Base-by-base conservation (phyloP, 2,888 invertebrate genomes). In the Amorpha juglandis region DNA sequence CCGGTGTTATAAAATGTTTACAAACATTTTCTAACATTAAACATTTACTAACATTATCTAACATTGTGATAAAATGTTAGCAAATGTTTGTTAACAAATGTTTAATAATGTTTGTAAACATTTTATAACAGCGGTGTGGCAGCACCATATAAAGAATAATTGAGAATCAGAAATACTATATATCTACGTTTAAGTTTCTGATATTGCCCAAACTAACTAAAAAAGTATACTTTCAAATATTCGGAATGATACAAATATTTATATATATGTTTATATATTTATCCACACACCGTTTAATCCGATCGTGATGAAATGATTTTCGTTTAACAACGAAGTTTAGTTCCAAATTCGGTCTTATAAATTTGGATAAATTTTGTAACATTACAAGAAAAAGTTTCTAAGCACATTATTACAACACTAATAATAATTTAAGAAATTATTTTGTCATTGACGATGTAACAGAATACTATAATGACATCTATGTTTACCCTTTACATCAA, bases 391-490 rank as follows among this genome's bases (percentile, higher is more conserved):
- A 58, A 38, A 58, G 19, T 55, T 55, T n/a, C 16, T n/a, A 42
- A 55, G 16, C 9, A 11, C 19, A n/a, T 58, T 38, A 53, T 42
- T 11, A 38, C 42, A 58, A 58, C 19, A 42, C 11, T 19, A 52
- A 8, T 33, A 58, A 38, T 58, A 58, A 12, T 58, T 58, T 16
- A 33, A 38, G 58, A 58, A 58, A 58, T 42, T 38, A 42, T 62
- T 21, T 63, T 69, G 71, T 51, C 70, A 75, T 76, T 72, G 68
- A 70, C 62, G 38, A 53, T 64, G 16, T 69, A 74, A 69, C 67
- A 50, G 65, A 64, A 55, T 21, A 38, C 21, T 63, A 19, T 53
- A 64, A 45, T 53, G 63, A 68, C 50, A 27, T 38, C 48, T 51
- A 55, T 69, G 27, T 63, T 65, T 66, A 69, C 67, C 62, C 64